These are phyloP conservation scores for Probaryconus sp. DNA, from an alignment of 1,140 invertebrate genomes.

Conservation along the genomic window DNA sequence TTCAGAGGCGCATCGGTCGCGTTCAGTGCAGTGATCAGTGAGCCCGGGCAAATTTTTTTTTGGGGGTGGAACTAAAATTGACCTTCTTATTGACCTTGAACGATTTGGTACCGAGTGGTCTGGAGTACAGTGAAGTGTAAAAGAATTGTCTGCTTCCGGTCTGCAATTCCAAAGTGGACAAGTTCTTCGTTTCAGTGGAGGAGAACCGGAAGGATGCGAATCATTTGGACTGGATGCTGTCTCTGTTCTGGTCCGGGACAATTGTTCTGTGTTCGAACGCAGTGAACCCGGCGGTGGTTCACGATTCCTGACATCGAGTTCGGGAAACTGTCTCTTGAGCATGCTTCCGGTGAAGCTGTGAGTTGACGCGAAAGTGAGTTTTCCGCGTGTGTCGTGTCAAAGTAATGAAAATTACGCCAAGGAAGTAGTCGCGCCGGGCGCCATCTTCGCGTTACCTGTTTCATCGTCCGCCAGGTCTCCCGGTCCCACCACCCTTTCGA, in stretches of 20 bases:
- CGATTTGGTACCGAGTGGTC: too few relatives aligned
- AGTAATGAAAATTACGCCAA: constrained; percentile 40
- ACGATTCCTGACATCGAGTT: not conserved
- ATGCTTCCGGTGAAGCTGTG: too few relatives aligned
- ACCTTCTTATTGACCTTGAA: too few relatives aligned
- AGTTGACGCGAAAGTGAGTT: constrained; percentile 58
- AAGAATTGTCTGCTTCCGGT: too few relatives aligned
- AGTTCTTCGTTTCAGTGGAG: too few relatives aligned
- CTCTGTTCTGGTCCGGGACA: not conserved
- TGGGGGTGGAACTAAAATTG: too few relatives aligned
- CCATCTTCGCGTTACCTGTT: constrained; percentile 71
- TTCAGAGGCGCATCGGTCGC: constrained; percentile 12
- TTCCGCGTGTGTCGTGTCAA: constrained; percentile 46
- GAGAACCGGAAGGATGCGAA: too few relatives aligned
- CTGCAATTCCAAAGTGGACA: too few relatives aligned
- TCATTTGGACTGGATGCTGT: constrained; percentile 10
- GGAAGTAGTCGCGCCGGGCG: constrained; percentile 64
- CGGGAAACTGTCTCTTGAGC: not conserved
- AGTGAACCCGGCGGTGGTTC: not conserved
- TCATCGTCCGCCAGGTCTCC: constrained; percentile 68
- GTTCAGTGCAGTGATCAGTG: too few relatives aligned
- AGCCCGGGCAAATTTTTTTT: too few relatives aligned
- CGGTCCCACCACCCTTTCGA: constrained; percentile 70
- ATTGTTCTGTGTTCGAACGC: not conserved
- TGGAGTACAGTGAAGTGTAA: too few relatives aligned